Percentiles rank a stretch among this genome's conserved stretches.
phyloP scores from a whole-genome alignment of 2,113 vertebrate genomes.

The Cervus canadensis region DNA sequence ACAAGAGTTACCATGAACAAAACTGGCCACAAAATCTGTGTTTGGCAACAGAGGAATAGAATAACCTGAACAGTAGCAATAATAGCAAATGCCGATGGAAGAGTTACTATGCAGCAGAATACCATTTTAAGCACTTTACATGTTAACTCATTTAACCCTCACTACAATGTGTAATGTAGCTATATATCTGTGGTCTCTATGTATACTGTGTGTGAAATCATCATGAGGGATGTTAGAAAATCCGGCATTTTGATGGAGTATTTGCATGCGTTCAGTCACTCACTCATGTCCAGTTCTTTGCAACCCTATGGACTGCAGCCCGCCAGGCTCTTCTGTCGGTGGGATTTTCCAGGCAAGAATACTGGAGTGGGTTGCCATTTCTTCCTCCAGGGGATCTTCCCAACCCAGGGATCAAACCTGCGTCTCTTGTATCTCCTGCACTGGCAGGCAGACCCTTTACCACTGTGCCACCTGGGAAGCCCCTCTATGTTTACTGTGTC shows the following conservation, averaged over 20 bases:
- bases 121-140: not conserved
- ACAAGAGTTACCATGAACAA: not conserved
- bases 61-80: too few relatives aligned
- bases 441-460: not conserved
- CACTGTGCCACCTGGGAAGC: not conserved
- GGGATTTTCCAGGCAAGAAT: not conserved
- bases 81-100: accelerated
- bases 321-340: not conserved
- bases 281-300: not conserved
- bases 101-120: not conserved
- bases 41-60: too few relatives aligned
- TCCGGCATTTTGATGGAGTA: not conserved
- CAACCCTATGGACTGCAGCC: not conserved
- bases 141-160: not conserved
- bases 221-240: not conserved
- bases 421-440: not conserved
- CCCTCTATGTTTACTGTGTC: not conserved
- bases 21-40: not conserved
- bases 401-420: not conserved
- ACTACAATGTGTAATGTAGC: not conserved
- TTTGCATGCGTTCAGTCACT: not conserved
- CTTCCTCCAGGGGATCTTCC: not conserved
- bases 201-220: not conserved
- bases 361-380: not conserved
- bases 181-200: not conserved